Conservation (phyloP, 2,797 vertebrate genomes). For the Atherinosoma microstoma region DNA sequence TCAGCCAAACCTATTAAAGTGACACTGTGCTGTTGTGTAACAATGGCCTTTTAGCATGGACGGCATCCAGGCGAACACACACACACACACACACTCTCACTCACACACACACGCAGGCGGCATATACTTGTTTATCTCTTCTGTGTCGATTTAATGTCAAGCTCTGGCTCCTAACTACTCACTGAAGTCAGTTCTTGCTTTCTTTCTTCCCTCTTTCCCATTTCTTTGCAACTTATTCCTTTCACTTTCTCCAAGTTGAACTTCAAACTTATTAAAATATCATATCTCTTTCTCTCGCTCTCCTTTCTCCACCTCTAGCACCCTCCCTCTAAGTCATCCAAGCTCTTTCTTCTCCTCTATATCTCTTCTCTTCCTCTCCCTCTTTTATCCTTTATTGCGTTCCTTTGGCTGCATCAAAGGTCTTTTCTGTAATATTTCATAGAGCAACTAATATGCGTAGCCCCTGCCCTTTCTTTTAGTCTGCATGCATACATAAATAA, state of each 20-base stretch:
- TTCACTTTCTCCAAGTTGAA: constrained; percentile 1
- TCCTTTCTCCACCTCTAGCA: constrained; percentile 10
- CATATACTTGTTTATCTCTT: not conserved
- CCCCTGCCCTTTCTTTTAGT: constrained; percentile 65
- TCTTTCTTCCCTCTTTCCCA: not conserved
- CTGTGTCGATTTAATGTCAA: not conserved
- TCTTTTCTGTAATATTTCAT: constrained; percentile 76
- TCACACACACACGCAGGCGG: not conserved
- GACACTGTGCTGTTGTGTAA: constrained; percentile 50
- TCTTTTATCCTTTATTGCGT: constrained; percentile 59
- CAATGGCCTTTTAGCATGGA: constrained; percentile 38
- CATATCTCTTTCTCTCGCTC: constrained; percentile 15
- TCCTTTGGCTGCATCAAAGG: constrained; percentile 72
- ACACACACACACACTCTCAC: no score
- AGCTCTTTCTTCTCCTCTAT: constrained; percentile 10
- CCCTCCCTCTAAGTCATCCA: constrained; percentile 17
- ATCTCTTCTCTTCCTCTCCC: constrained; percentile 17
- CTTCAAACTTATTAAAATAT: constrained; percentile 24
- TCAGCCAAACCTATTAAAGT: constrained; percentile 39
- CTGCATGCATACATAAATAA: constrained; percentile 74
- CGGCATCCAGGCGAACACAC: not conserved
- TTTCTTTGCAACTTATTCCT: constrained; percentile 9
- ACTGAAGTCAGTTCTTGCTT: constrained; percentile 8
- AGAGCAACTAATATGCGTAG: constrained; percentile 72
- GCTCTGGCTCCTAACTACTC: constrained; percentile 16